Evolutionary conservation across 2,113 vertebrate species (phyloP).

Genomic region (Amazona vittata): DNA sequence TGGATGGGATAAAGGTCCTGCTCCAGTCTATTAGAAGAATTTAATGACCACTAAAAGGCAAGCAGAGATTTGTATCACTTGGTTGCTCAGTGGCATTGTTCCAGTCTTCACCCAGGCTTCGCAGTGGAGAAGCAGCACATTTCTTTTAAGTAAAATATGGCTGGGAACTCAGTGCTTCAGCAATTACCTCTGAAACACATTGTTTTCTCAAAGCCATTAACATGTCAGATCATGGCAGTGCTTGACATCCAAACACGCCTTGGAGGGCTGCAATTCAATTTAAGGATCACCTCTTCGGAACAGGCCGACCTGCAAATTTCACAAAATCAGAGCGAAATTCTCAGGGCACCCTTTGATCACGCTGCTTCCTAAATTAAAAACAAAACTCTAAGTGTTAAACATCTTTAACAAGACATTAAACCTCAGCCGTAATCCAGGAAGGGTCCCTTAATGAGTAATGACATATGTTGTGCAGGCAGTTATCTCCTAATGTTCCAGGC

Average conservation of each 20-base stretch:
- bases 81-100: constrained; percentile 1
- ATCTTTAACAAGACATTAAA: constrained; percentile 99
- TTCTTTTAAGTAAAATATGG: constrained; percentile 77
- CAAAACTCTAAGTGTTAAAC: constrained; percentile 96
- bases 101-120: neutral
- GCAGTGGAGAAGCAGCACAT: constrained; percentile 30
- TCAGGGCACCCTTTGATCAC: constrained; percentile 81
- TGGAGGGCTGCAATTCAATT: constrained; percentile 82
- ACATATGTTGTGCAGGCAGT: constrained; percentile 96
- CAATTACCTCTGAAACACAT: constrained; percentile 82
- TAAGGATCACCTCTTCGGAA: constrained; percentile 77
- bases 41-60: constrained; percentile 36
- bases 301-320: constrained; percentile 77
- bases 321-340: constrained; percentile 74
- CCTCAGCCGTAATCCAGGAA: constrained; percentile 87
- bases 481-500: constrained; percentile 90
- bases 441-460: constrained; percentile 97
- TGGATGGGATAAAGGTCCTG: neutral
- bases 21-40: constrained; percentile 1
- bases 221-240: constrained; percentile 81
- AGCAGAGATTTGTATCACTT: constrained; percentile 24
- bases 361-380: constrained; percentile 85
- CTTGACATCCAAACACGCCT: constrained; percentile 82
- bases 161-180: constrained; percentile 79
- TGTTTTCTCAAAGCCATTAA: constrained; percentile 82